phyloP scores from a whole-genome alignment of 1,140 invertebrate genomes.

The Trichonephila clavata region DNA sequence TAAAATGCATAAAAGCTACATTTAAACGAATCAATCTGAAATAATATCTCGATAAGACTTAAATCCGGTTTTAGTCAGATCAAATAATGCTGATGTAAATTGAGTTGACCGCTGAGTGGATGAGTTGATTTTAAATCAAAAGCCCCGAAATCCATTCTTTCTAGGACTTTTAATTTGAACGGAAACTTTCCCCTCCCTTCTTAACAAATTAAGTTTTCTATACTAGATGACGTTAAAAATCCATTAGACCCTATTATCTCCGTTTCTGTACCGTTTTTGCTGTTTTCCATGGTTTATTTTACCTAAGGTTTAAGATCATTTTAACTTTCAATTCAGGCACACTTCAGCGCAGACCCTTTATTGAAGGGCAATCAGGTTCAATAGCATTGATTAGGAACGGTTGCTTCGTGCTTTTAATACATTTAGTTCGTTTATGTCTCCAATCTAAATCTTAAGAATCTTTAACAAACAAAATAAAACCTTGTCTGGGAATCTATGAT shows the following conservation, averaged over 20 bases:
- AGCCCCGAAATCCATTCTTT: neutral
- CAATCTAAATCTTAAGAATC: neutral
- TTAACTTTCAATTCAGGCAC: neutral
- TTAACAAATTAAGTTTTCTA: neutral
- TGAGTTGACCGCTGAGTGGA: neutral
- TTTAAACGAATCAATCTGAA: no score
- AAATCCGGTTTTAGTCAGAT: no score
- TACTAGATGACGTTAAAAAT: neutral
- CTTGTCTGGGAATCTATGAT: no score
- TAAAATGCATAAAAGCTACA: no score
- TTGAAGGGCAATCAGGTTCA: neutral
- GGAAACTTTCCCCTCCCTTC: neutral
- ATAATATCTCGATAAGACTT: no score
- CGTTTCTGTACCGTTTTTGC: neutral
- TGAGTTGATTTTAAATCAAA: neutral
- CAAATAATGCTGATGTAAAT: no score
- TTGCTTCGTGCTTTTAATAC: neutral
- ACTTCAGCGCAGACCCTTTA: neutral
- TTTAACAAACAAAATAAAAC: neutral
- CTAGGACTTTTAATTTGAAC: neutral
- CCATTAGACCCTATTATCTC: slow-evolving; percentile 1
- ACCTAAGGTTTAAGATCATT: neutral
- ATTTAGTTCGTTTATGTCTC: neutral
- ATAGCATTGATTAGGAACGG: neutral
- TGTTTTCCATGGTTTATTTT: neutral